These are phyloP conservation scores for Venustoraphidia nigricollis DNA, from an alignment of 2,888 invertebrate genomes.

Conservation along the genomic window DNA sequence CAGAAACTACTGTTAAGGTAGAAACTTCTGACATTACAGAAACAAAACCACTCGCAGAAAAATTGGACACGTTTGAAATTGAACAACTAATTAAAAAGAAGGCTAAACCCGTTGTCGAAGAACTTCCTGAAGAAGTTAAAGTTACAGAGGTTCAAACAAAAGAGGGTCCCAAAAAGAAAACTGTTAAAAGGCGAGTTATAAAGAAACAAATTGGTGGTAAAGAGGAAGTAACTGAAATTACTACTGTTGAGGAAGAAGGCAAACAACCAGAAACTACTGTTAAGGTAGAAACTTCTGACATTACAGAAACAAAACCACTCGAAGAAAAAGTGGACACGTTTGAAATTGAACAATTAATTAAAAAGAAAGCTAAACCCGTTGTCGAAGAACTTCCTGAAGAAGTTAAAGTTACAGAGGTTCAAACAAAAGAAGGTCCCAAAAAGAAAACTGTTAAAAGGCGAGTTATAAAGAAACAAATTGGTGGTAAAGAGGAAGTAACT, in stretches of 20 bases:
- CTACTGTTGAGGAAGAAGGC: conserved; percentile 25
- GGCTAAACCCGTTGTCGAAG: conserved; percentile 12
- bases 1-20: conserved; percentile 19
- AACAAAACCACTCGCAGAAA: conserved; percentile 11
- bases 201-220: conserved; percentile 18
- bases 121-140: conserved; percentile 18
- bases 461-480: conserved; percentile 17
- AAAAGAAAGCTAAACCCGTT: conserved; percentile 9
- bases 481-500: conserved; percentile 18
- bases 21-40: conserved; percentile 8
- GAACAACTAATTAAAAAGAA: conserved; percentile 24
- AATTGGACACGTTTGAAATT: conserved; percentile 20
- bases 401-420: conserved; percentile 13
- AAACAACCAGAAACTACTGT: conserved; percentile 24
- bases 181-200: conserved; percentile 20
- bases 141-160: conserved; percentile 15
- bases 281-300: conserved; percentile 19
- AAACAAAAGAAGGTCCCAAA: conserved; percentile 18
- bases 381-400: conserved; percentile 16
- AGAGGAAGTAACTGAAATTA: conserved; percentile 25
- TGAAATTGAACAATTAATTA: conserved; percentile 3
- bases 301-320: conserved; percentile 18
- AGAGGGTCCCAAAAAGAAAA: conserved; percentile 17
- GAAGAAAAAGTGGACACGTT: conserved; percentile 5
- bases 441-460: conserved; percentile 15